phyloP scores from a whole-genome alignment of 1,140 invertebrate species.

The Marisa cornuarietis region DNA sequence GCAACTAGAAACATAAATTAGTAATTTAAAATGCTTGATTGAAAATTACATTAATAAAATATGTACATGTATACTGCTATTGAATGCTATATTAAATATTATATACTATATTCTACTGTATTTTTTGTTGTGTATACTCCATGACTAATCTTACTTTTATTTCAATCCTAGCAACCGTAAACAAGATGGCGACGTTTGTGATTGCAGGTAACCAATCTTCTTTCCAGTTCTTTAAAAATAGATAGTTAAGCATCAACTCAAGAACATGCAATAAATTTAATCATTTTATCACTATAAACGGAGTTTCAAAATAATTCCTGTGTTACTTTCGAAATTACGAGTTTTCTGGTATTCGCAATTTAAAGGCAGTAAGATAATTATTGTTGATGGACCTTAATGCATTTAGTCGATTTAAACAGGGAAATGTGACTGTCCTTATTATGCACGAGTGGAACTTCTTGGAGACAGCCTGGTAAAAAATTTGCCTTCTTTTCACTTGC shows the following conservation, averaged over 20 bases:
- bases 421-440: conserved; percentile 64
- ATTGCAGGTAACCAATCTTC: conserved; percentile 49
- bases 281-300: not conserved
- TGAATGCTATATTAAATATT: too few relatives aligned
- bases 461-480: conserved; percentile 61
- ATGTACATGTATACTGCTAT: too few relatives aligned
- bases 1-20: too few relatives aligned
- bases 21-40: too few relatives aligned
- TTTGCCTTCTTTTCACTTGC: conserved; percentile 61
- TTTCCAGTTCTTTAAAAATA: not conserved
- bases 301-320: not conserved
- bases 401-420: conserved; percentile 47
- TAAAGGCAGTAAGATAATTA: not conserved
- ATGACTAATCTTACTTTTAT: not conserved
- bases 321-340: not conserved
- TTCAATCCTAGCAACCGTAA: conserved; percentile 31
- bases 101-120: too few relatives aligned
- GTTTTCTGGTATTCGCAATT: not conserved
- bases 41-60: too few relatives aligned
- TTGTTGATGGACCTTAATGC: not conserved
- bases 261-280: not conserved
- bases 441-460: conserved; percentile 61
- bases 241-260: not conserved
- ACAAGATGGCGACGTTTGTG: conserved; percentile 60
- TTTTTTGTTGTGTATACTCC: too few relatives aligned